Conservation (phyloP, 2,113 vertebrate species). For the Talpa occidentalis region DNA sequence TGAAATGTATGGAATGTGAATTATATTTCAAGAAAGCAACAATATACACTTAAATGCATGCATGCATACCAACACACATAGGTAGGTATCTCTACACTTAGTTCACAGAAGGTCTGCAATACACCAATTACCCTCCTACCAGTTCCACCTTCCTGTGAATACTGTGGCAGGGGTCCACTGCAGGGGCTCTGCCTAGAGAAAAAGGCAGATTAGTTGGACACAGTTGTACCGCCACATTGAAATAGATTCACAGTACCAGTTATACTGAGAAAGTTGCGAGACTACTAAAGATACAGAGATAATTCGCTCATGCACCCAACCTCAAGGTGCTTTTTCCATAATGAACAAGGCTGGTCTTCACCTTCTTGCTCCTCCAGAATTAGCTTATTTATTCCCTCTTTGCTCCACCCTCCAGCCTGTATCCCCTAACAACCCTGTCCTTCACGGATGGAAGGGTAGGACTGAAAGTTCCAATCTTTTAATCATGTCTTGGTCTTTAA, state of each 20-base stretch:
- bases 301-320: no score
- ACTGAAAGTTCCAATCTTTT: no score
- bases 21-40: background rate
- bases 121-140: rapidly evolving
- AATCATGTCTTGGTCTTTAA: no score
- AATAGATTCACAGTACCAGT: background rate
- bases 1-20: background rate
- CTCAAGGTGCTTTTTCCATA: background rate
- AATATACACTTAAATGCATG: no score
- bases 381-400: background rate
- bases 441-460: no score
- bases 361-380: background rate
- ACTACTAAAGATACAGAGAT: background rate
- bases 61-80: background rate
- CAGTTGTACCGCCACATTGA: background rate
- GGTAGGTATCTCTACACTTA: background rate
- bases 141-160: background rate
- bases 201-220: background rate
- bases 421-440: background rate
- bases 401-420: background rate
- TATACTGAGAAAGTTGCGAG: background rate
- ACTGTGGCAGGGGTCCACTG: no score
- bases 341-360: background rate
- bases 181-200: background rate
- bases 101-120: background rate